Base-by-base conservation (phyloP, 2,888 invertebrate genomes). In the Micropterix aruncella region DNA sequence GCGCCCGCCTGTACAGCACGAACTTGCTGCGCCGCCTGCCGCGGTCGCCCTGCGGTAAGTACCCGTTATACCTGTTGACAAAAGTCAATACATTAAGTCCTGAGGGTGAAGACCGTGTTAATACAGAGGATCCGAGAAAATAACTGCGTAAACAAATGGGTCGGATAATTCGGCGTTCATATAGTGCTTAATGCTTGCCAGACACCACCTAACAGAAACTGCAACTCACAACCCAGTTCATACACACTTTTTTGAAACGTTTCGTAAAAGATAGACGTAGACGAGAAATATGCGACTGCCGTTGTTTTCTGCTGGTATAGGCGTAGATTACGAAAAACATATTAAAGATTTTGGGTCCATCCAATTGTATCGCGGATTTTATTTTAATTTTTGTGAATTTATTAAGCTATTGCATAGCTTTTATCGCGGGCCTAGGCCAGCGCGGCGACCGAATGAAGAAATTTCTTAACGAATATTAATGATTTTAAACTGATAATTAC, bases 1-100 rank as follows among this genome's bases (percentile, higher is more conserved):
- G 77, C 50, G 81, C 78, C 55, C 94, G 75, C 63, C 89, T 83
- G 67, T 83, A 83, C 49, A 96, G 72, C 52, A 92, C 82, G 68
- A 95, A 95, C 73, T 96, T 96, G 70, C 94, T 94, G 59, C 91
- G 80, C 57, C 91, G 80, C 47, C 96, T 75, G 14, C 95, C 94
- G 55, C 91, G 82, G 69, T 95, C 94, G 40, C 94, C 94, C 58
- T 89, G 87, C 51, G 92, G 90, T 57, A 93, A 76, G 60, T 80
- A 84, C 54, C 95, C 95, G 79, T 96, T 96, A 73, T 96, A 95
- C 57, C 91, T 91, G 63, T 46, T 66, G 62, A 42, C 47, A 53
- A 46, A 51, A 49, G 49, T 45, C 44, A 18, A 40, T 42, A 41
- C n/a, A 38, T 38, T 17, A 41, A 37, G 19, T 19, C 37, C 17